Base-by-base conservation (phyloP, 2,113 vertebrate species). In the Gnathonemus longibarbis region DNA sequence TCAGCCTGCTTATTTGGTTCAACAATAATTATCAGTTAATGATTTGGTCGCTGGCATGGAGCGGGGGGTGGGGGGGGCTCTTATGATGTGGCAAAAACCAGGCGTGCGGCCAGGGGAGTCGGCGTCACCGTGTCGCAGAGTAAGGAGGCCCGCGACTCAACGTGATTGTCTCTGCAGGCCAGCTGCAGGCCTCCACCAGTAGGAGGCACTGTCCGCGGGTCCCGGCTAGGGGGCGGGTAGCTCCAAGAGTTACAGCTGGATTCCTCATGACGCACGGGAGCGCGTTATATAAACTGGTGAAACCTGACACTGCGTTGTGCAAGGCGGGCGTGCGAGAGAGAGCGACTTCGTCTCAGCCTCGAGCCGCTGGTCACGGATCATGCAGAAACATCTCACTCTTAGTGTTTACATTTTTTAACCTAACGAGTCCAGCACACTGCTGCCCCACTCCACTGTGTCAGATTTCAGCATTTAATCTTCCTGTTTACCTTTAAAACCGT, bases 231-330 rank as follows among this genome's bases (percentile, higher is more conserved):
- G 27, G 24, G 7, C 83, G 77, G 87, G 89, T 83, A 88, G 74
- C 91, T 91, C 92, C 80, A 46, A 90, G 48, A 89, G 49, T 74
- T 46, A 89, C 11, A 74, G 62, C 39, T 83, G 90, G 52, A 27
- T 91, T 89, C 80, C 56, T 10, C 88, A 88, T 90, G 93, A 94
- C 88, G 77, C 90, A 91, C 92, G 89, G n/a, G 70, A 35, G 89
- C 56, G 2, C 35, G 84, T 89, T 88, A 42, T 91, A 35, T 94
- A 95, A 95, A 94, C 92, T 91, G 4, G 89, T 92, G 90, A 92
- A 92, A 93, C 90, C 87, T 89, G 90, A 93, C 90, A 91, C 90
- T 90, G 85, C 86, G 89, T 92, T 94, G 92, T 92, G 91, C 42
- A 45, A 91, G 80, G 90, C 80, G 52, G 90, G 90, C 91, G 91